Percentiles rank a stretch among this genome's conserved stretches.
phyloP scores from a whole-genome alignment of 2,113 vertebrate genomes.

The Carassius gibelio region DNA sequence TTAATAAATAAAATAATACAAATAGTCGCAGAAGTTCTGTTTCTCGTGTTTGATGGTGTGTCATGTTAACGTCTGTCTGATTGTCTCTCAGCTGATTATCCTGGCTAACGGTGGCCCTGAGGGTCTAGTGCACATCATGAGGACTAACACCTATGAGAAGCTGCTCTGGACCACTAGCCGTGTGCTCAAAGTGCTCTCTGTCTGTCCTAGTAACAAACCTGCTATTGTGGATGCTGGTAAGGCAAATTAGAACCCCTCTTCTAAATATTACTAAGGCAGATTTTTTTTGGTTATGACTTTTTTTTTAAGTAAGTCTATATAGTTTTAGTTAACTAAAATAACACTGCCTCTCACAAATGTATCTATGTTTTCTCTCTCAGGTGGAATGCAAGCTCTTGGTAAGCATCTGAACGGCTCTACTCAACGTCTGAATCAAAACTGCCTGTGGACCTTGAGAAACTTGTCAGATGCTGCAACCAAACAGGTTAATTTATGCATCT shows the following conservation, averaged over 20 bases:
- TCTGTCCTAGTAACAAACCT: slow-evolving; percentile 96
- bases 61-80: background rate
- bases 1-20: background rate
- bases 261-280: background rate
- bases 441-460: slow-evolving; percentile 94
- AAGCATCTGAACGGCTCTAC: slow-evolving; percentile 87
- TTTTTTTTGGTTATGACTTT: background rate
- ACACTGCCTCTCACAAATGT: background rate
- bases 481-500: slow-evolving; percentile 76
- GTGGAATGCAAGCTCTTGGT: slow-evolving; percentile 94
- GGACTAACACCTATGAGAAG: slow-evolving; percentile 91
- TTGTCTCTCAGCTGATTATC: slow-evolving; percentile 85
- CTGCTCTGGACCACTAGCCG: slow-evolving; percentile 97
- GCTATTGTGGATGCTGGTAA: slow-evolving; percentile 95
- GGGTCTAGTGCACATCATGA: slow-evolving; percentile 95
- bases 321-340: background rate
- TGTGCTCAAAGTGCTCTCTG: slow-evolving; percentile 94
- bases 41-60: background rate
- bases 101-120: slow-evolving; percentile 90
- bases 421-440: slow-evolving; percentile 91
- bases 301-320: background rate
- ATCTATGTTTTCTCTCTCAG: slow-evolving; percentile 64
- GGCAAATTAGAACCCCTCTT: slow-evolving; percentile 53
- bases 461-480: slow-evolving; percentile 95
- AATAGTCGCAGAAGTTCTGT: background rate